Evolutionary conservation across 2,888 invertebrate genomes (phyloP).

Genomic region (Cosmia pyralina): DNA sequence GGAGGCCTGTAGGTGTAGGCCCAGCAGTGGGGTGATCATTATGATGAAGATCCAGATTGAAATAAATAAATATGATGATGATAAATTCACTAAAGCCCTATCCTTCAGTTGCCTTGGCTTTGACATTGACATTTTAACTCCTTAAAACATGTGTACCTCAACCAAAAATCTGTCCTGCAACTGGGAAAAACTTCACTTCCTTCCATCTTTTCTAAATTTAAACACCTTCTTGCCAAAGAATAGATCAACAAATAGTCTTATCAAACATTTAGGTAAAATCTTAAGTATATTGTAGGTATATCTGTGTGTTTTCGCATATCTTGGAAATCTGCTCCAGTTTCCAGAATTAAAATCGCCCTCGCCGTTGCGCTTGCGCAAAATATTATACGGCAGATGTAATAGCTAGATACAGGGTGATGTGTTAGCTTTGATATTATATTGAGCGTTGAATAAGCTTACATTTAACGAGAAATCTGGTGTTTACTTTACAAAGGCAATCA

Average conservation of each 20-base stretch:
- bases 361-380: conserved; percentile 73
- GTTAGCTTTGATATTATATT: conserved; percentile 38
- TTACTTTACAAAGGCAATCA: conserved; percentile 19
- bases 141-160: not conserved
- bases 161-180: not conserved
- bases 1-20: too few relatives aligned
- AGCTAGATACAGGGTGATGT: conserved; percentile 64
- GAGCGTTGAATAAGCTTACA: conserved; percentile 9
- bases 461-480: not conserved
- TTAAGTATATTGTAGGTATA: conserved; percentile 27
- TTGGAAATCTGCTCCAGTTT: conserved; percentile 79
- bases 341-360: conserved; percentile 79
- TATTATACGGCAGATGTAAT: conserved; percentile 70
- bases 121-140: not conserved
- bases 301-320: conserved; percentile 64
- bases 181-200: not conserved
- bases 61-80: not conserved
- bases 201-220: not conserved
- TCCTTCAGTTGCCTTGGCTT: not conserved
- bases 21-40: too few relatives aligned
- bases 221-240: not conserved
- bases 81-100: not conserved
- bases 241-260: not conserved
- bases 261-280: conserved; percentile 28
- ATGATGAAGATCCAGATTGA: not conserved